Evolutionary conservation across 2,113 vertebrate species (phyloP).

Genomic region (Arizona elegans): DNA sequence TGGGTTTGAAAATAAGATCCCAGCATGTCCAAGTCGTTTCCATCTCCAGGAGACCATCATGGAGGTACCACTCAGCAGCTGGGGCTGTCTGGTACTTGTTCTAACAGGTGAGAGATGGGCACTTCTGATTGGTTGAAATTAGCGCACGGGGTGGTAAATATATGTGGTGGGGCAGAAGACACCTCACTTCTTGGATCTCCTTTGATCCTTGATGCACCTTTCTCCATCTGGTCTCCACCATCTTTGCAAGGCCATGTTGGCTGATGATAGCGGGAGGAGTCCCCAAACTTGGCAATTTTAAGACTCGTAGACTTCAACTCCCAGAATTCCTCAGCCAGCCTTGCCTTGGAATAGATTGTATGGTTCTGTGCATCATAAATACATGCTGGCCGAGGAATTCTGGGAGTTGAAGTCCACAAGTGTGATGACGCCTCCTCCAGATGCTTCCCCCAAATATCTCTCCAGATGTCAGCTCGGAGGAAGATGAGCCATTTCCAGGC

Average conservation of each 20-base stretch:
- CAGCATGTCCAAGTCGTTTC: not conserved
- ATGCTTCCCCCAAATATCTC: too few relatives aligned
- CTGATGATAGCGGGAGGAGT: not conserved
- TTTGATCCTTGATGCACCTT: not conserved
- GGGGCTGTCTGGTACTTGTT: not conserved
- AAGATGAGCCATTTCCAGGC: too few relatives aligned
- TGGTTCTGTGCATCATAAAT: too few relatives aligned
- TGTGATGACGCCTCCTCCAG: too few relatives aligned
- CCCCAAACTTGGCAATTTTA: not conserved
- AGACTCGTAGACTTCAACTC: not conserved
- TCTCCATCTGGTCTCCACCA: not conserved
- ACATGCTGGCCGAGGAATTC: not conserved
- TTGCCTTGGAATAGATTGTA: too few relatives aligned
- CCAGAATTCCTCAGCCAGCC: not conserved
- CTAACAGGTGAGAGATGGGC: not conserved
- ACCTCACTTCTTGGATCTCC: not conserved
- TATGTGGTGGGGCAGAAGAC: not conserved
- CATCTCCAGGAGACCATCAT: not conserved
- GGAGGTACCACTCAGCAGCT: not conserved
- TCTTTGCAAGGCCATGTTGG: not conserved
- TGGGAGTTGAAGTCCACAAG: too few relatives aligned
- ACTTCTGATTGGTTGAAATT: not conserved
- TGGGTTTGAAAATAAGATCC: not conserved
- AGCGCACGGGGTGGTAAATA: not conserved
- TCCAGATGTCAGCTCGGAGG: too few relatives aligned